phyloP scores from a whole-genome alignment of 2,797 vertebrate species.

The Novumbra hubbsi region DNA sequence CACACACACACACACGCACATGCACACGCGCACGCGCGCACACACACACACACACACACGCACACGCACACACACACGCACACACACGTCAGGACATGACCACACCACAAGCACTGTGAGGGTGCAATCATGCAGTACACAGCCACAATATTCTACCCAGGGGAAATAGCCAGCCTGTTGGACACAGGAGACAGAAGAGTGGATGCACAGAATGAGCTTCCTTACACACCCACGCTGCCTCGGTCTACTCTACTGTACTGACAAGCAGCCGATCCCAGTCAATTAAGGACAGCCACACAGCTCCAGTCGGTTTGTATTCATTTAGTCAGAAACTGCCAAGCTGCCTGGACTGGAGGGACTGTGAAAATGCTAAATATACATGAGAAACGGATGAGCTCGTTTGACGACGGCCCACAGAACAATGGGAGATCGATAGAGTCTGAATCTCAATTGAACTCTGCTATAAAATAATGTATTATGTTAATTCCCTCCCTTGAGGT shows the following conservation, averaged over 20 bases:
- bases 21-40: neutral
- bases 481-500: neutral
- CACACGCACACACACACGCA: neutral
- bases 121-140: neutral
- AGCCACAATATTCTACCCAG: neutral
- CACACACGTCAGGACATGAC: no score
- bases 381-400: neutral
- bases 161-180: neutral
- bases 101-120: neutral
- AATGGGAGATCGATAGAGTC: neutral
- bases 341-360: neutral
- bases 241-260: neutral
- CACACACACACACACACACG: constrained; percentile 2
- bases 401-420: neutral
- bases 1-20: constrained; percentile 1
- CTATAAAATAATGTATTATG: constrained; percentile 6
- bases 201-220: neutral
- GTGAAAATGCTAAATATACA: neutral
- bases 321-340: neutral
- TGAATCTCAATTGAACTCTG: neutral
- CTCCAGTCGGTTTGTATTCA: neutral
- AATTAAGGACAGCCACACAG: neutral
- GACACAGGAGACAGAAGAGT: neutral
- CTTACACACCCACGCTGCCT: neutral
- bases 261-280: neutral